Evolutionary conservation across 2,888 invertebrate species (phyloP).

Genomic region (Drosophila mimica): DNA sequence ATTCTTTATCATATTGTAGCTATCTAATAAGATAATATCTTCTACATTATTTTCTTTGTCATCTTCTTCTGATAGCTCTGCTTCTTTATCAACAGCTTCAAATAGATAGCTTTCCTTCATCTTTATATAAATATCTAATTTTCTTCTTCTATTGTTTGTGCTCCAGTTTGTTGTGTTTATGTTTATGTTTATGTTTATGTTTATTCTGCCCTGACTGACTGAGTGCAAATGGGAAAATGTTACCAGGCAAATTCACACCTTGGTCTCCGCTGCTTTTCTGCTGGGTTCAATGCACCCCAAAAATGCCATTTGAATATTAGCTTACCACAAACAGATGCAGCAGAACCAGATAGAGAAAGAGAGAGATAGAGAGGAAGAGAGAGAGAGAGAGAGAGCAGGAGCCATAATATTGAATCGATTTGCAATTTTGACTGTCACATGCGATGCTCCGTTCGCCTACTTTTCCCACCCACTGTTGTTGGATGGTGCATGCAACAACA

Average conservation of each 20-base stretch:
- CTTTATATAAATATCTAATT: background rate
- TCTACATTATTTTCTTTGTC: background rate
- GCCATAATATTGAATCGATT: constrained; percentile 63
- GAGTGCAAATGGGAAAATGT: constrained; percentile 21
- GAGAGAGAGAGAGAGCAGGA: background rate
- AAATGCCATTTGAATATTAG: constrained; percentile 70
- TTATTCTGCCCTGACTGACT: constrained; percentile 23
- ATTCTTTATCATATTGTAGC: background rate
- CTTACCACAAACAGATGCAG: constrained; percentile 14
- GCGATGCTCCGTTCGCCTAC: constrained; percentile 8
- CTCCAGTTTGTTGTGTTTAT: constrained; percentile 58
- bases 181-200: constrained; percentile 72
- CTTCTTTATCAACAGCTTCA: constrained; percentile 8
- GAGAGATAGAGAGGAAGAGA: background rate
- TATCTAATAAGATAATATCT: background rate
- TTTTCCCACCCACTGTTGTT: constrained; percentile 8
- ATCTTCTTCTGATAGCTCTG: background rate
- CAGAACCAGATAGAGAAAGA: constrained; percentile 2
- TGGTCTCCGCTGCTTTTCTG: constrained; percentile 6
- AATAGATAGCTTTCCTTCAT: background rate
- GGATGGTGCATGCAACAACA: constrained; percentile 51
- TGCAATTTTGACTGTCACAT: constrained; percentile 53
- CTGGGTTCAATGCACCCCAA: constrained; percentile 66
- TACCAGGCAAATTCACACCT: constrained; percentile 66
- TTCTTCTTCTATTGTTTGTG: constrained; percentile 19